Percentiles rank a stretch among this genome's conserved stretches.
phyloP scores from a whole-genome alignment of 2,113 vertebrate genomes.

The Lagenorhynchus albirostris region DNA sequence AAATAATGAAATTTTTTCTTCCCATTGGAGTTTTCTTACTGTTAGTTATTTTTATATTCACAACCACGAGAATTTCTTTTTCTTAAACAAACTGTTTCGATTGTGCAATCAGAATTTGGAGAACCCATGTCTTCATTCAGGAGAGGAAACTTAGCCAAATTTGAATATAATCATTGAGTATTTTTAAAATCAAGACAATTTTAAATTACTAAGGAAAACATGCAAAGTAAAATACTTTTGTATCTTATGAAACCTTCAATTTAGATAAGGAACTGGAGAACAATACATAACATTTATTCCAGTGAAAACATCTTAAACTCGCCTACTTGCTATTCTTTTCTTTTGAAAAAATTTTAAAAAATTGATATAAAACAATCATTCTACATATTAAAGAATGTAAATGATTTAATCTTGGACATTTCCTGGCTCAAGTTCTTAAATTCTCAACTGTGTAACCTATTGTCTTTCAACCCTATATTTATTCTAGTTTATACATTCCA shows the following conservation, averaged over 20 bases:
- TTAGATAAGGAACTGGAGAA: not conserved
- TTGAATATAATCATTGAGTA: not conserved
- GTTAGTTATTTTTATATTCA: slow-evolving; percentile 18
- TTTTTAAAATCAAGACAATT: not conserved
- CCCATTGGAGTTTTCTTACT: not conserved
- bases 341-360: not conserved
- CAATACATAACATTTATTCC: not conserved
- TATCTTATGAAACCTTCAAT: slow-evolving; percentile 11
- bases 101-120: slow-evolving; percentile 9
- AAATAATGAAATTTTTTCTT: not conserved
- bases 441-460: slow-evolving; percentile 14
- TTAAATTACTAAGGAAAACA: not conserved
- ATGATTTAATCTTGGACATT: slow-evolving; percentile 3
- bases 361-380: not conserved
- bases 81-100: not conserved
- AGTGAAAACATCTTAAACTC: not conserved
- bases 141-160: not conserved
- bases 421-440: slow-evolving; percentile 22
- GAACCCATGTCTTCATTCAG: not conserved
- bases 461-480: slow-evolving; percentile 1
- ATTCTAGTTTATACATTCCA: slow-evolving; percentile 10
- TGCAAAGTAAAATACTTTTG: not conserved
- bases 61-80: not conserved
- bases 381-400: not conserved
- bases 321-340: not conserved